Evolutionary conservation across 1,140 invertebrate species (phyloP).

Genomic region (Saccostrea glomerata): DNA sequence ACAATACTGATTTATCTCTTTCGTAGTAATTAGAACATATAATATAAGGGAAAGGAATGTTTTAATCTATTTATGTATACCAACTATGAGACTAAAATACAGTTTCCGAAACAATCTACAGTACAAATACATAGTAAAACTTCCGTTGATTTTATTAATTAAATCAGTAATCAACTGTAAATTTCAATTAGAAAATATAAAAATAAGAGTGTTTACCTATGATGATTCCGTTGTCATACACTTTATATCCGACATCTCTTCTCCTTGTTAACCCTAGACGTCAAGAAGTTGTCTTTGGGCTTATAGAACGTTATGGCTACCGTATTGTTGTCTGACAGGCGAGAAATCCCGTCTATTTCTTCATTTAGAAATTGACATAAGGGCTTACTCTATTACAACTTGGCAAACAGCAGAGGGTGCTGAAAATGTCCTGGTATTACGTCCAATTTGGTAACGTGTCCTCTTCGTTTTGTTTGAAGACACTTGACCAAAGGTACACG

Average conservation of each 20-base stretch:
- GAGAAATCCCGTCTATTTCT: conserved; percentile 13
- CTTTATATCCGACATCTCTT: conserved; percentile 15
- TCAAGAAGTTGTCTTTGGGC: background rate
- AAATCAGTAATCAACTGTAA: too few species aligned
- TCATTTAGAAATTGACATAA: conserved; percentile 8
- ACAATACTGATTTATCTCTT: too few species aligned
- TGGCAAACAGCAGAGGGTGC: background rate
- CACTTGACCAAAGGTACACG: background rate
- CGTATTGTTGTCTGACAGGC: background rate
- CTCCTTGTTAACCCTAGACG: background rate
- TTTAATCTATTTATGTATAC: too few species aligned
- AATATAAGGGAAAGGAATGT: too few species aligned
- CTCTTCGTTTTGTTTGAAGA: background rate
- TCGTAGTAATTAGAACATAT: too few species aligned
- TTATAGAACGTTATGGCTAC: conserved; percentile 15
- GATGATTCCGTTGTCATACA: background rate
- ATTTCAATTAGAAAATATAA: background rate
- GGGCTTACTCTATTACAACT: conserved; percentile 13
- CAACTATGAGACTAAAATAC: too few species aligned
- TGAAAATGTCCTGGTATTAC: background rate
- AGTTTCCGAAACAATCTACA: too few species aligned
- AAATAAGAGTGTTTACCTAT: background rate
- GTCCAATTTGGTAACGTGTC: background rate
- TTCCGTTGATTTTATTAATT: too few species aligned
- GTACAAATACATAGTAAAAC: too few species aligned